phyloP scores from a whole-genome alignment of 23 tunicate species.

The Oikopleura dioica region DNA sequence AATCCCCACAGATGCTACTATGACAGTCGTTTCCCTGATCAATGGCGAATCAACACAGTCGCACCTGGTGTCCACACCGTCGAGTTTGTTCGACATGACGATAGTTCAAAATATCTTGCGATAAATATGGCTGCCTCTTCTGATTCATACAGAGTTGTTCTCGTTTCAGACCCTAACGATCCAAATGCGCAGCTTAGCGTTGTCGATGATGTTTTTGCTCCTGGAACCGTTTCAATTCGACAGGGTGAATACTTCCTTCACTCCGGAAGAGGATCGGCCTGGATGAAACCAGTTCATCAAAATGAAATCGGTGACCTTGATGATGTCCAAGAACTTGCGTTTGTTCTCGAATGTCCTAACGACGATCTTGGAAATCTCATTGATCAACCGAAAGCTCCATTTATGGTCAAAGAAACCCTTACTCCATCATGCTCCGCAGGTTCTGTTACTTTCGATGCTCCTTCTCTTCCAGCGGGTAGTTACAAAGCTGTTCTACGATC shows the following conservation, averaged over 20 bases:
- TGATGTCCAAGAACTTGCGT: not conserved
- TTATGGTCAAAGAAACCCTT: not conserved
- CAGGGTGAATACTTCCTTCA: conserved; percentile 2
- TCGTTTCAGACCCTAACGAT: not conserved
- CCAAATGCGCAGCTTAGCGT: not conserved
- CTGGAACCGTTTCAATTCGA: not conserved
- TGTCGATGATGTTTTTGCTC: not conserved
- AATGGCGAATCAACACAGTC: not conserved
- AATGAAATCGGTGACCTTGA: not conserved
- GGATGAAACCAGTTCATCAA: not conserved
- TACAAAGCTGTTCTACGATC: not conserved
- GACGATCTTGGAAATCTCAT: not conserved
- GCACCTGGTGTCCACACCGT: not conserved
- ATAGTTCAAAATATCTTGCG: not conserved
- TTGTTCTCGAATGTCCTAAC: not conserved
- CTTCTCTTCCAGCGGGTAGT: not conserved
- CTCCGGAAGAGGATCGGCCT: not conserved
- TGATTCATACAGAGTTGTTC: too few relatives aligned
- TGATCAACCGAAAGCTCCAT: not conserved
- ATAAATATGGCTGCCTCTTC: not conserved
- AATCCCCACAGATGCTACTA: not conserved
- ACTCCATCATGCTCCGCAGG: not conserved
- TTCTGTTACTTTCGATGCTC: not conserved
- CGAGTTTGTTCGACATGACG: not conserved
- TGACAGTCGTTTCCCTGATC: not conserved